Evolutionary conservation across 2,113 vertebrate species (phyloP).

Genomic region (Neogale vison): DNA sequence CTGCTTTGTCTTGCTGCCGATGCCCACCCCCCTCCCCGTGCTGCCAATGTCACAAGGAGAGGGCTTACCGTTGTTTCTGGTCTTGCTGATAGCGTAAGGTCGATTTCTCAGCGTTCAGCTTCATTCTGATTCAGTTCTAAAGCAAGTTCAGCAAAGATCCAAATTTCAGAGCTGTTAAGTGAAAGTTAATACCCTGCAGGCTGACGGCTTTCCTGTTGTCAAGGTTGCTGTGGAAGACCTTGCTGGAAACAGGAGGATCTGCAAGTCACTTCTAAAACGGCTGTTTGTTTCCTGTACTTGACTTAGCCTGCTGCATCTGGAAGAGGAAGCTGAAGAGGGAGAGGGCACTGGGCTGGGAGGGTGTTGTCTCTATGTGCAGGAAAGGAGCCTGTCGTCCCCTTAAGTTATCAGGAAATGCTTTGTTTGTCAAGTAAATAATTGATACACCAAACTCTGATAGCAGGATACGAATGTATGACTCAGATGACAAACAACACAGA

Average conservation of each 20-base stretch:
- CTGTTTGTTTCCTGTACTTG: neutral
- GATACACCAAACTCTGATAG: neutral
- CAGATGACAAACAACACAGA: neutral
- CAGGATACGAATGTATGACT: neutral
- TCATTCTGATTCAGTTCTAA: neutral
- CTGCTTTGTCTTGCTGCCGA: neutral
- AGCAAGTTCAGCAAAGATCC: neutral
- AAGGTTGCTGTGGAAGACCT: neutral
- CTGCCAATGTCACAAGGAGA: neutral
- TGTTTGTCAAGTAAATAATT: neutral
- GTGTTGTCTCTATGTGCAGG: neutral
- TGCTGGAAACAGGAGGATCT: neutral
- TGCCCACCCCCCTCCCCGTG: neutral
- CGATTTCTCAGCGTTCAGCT: neutral
- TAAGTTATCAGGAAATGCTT: neutral
- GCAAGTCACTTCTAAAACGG: neutral
- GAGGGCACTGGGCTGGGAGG: fast-evolving
- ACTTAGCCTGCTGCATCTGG: neutral
- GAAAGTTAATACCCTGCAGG: too few species aligned
- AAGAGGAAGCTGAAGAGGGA: neutral
- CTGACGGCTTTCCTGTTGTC: too few species aligned
- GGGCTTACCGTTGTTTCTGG: neutral
- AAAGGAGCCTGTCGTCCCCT: neutral
- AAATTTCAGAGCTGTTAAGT: neutral
- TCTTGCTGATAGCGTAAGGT: too few species aligned